Percentiles rank a stretch among this genome's conserved stretches.
phyloP scores from a whole-genome alignment of 2,113 vertebrate genomes.

The Labrus mixtus region DNA sequence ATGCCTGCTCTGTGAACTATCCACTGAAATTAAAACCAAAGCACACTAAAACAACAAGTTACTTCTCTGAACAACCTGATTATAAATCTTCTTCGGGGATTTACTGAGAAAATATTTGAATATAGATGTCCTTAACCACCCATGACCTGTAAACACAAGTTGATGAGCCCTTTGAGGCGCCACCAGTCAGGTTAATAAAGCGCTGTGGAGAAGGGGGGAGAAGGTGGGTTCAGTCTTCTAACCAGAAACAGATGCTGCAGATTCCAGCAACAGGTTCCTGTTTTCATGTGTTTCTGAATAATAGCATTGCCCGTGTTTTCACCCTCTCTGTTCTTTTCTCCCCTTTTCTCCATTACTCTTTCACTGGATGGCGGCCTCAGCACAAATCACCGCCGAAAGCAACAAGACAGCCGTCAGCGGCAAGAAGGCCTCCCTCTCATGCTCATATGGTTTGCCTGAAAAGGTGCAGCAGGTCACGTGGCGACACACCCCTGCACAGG shows the following conservation, averaged over 20 bases:
- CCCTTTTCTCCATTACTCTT: slow-evolving; percentile 12
- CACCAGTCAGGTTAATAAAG: slow-evolving; percentile 69
- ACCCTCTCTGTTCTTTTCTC: neutral
- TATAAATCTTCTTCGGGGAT: slow-evolving; percentile 26
- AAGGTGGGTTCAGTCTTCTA: slow-evolving; percentile 36
- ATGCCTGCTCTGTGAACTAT: slow-evolving; percentile 19
- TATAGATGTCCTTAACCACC: slow-evolving; percentile 13
- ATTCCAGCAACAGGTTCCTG: slow-evolving; percentile 65
- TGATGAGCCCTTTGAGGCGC: slow-evolving; percentile 39
- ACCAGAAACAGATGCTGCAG: slow-evolving; percentile 71
- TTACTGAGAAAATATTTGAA: slow-evolving; percentile 45
- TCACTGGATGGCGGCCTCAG: slow-evolving; percentile 45
- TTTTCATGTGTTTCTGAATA: slow-evolving; percentile 49
- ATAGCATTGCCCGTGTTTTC: slow-evolving; percentile 33
- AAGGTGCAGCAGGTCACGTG: slow-evolving; percentile 81
- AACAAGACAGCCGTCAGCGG: slow-evolving; percentile 83
- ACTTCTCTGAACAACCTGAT: slow-evolving; percentile 1
- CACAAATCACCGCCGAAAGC: slow-evolving; percentile 57
- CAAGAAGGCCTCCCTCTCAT: slow-evolving; percentile 76
- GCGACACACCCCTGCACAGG: slow-evolving; percentile 61
- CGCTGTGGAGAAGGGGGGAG: slow-evolving; percentile 38
- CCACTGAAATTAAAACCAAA: neutral
- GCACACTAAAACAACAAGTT: slow-evolving; percentile 2
- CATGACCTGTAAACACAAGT: slow-evolving; percentile 31
- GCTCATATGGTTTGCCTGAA: slow-evolving; percentile 81